Evolutionary conservation across 2,888 invertebrate species (phyloP).

Genomic region (Psococerastis gibbosa): DNA sequence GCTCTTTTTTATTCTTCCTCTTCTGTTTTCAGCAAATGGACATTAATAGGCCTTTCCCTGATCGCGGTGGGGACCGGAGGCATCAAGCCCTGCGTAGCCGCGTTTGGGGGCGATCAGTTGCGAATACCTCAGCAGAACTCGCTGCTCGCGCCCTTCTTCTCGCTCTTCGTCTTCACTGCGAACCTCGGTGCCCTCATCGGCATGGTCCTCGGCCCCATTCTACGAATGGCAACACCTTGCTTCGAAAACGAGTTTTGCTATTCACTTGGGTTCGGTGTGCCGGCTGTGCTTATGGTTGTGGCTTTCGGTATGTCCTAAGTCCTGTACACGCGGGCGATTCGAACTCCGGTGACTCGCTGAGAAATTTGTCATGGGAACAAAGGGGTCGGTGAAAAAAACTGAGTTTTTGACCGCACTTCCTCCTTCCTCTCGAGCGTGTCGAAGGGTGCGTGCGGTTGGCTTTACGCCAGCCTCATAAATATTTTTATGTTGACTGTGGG

Average conservation of each 20-base stretch:
- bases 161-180: constrained; percentile 65
- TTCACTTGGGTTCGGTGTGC: constrained; percentile 57
- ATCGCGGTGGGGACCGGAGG: constrained; percentile 67
- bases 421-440: too few species aligned
- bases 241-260: constrained; percentile 51
- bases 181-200: constrained; percentile 47
- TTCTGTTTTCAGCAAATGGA: constrained; percentile 28
- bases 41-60: constrained; percentile 33
- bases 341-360: too few species aligned
- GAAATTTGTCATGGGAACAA: too few species aligned
- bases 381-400: too few species aligned
- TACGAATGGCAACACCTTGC: constrained; percentile 43
- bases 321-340: too few species aligned
- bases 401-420: too few species aligned
- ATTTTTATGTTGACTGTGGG: too few species aligned
- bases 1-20: constrained; percentile 2
- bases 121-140: constrained; percentile 44
- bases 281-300: constrained; percentile 46
- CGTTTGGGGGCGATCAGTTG: constrained; percentile 76
- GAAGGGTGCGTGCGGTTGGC: too few species aligned
- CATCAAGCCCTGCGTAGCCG: constrained; percentile 71
- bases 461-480: too few species aligned
- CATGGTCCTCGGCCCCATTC: constrained; percentile 49
- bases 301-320: constrained; percentile 35
- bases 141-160: constrained; percentile 52